Conservation (phyloP, 2,113 vertebrate genomes). For the Microcebus jonahi region DNA sequence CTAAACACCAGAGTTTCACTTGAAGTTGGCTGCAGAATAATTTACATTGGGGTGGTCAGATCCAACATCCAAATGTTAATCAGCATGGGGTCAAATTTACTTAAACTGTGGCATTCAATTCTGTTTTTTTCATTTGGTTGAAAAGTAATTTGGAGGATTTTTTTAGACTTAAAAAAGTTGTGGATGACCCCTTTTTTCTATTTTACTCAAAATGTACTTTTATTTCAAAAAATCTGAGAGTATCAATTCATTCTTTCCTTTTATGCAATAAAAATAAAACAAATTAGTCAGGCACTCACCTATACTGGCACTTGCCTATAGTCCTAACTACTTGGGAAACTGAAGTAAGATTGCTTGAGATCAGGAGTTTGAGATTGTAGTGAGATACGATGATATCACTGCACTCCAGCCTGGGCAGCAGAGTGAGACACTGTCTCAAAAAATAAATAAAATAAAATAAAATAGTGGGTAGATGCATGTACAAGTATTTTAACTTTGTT, state of each 20-base stretch:
- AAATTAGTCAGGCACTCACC: no score
- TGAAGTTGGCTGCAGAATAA: neutral
- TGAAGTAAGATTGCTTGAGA: no score
- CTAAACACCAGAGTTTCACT: slow-evolving; percentile 4
- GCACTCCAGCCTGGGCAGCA: no score
- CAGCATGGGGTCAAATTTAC: neutral
- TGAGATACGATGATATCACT: no score
- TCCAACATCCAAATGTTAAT: neutral
- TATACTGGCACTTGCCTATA: no score
- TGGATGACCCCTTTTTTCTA: neutral
- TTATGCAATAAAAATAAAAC: neutral
- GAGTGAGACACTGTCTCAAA: no score
- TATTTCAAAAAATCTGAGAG: neutral
- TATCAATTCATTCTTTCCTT: slow-evolving; percentile 25
- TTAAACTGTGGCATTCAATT: neutral
- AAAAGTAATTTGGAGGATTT: neutral
- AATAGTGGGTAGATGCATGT: neutral
- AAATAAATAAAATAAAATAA: no score
- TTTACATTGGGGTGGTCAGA: slow-evolving; percentile 8
- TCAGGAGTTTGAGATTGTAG: no score
- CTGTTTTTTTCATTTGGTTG: slow-evolving; percentile 1
- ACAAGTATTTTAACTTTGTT: neutral
- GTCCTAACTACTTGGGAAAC: no score
- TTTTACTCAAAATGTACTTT: neutral
- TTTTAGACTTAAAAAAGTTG: neutral